phyloP scores from a whole-genome alignment of 2,797 vertebrate species.

The Syngnathus acus region DNA sequence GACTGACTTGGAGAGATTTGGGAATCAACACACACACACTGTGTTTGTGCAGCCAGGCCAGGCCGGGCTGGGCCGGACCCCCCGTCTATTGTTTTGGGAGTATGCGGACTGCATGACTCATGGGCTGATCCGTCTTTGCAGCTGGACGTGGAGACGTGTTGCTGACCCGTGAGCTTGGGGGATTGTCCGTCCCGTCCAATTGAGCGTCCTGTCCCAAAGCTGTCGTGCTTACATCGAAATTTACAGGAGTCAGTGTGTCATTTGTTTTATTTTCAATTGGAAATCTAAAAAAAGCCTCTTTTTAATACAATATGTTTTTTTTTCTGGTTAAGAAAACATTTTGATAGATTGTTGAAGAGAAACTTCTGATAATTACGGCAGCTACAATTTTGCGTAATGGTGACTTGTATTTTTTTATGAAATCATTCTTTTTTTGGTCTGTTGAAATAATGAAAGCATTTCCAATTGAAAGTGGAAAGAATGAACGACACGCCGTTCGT shows the following conservation, averaged over 20 bases:
- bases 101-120: conserved; percentile 67
- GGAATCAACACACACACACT: background rate
- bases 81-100: conserved; percentile 70
- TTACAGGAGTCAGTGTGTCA: too few relatives aligned
- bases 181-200: background rate
- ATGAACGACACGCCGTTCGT: too few relatives aligned
- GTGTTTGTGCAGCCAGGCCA: conserved; percentile 64
- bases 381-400: too few relatives aligned
- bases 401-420: too few relatives aligned
- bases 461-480: too few relatives aligned
- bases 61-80: conserved; percentile 52
- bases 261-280: background rate
- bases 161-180: conserved; percentile 10
- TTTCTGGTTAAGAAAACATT: too few relatives aligned
- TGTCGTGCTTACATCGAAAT: background rate
- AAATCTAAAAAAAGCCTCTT: background rate
- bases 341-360: too few relatives aligned
- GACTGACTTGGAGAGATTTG: background rate
- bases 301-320: too few relatives aligned
- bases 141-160: conserved; percentile 14
- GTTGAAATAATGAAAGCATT: too few relatives aligned
- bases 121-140: conserved; percentile 59
- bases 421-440: too few relatives aligned
- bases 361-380: too few relatives aligned
- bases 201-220: background rate